Evolutionary conservation across 37 sponge, comb jelly and placozoan species (phyloP), one percentile per base, ranked within the genome.

Genomic region (Chondrilla cf. caribensis): DNA sequence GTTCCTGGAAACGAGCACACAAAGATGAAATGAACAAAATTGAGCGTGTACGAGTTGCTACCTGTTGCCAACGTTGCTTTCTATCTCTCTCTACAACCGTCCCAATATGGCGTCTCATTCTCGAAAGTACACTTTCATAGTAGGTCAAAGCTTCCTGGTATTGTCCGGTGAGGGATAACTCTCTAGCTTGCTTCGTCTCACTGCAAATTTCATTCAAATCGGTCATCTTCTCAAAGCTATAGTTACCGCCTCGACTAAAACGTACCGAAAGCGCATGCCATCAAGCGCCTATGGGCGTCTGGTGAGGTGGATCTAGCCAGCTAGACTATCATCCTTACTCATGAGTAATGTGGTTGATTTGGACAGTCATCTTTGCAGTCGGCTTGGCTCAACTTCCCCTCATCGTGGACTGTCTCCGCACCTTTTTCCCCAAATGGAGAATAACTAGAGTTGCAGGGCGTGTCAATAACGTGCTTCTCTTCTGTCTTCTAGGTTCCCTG

Each of bases 61-160:
- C 92, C 85, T 89, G 62, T 40, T 78, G 70, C 97, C 97, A 96
- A 41, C 83, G 88, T 71, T 92, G 79, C 47, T 93, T 91, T 58
- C 77, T 85, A 39, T 91, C 88, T 15, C 22, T 40, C 19, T 92
- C 90, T 0, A 43, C 36, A 1, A 89, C 60, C 19, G 65, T 37
- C 35, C 82, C 79, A n/a, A 88, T 42, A 24, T 87, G 76, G 58
- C 90, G 77, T 68, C 89, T 79, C 22, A 97, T 80, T 41, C 80
- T 83, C 79, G 88, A 83, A 24, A 93, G 82, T 31, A 92, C 92
- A 14, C 92, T 84, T 60, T 79, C 80, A 77, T 95, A 98, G 84
- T 86, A 95, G 1, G 93, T 87, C 75, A 85, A 28, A 44, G 96
- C 71, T 0, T 93, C 89, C 21, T 98, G 96, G 72, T 98, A 98